Evolutionary conservation across 2,113 vertebrate species (phyloP).

Genomic region (Hyaena hyaena): DNA sequence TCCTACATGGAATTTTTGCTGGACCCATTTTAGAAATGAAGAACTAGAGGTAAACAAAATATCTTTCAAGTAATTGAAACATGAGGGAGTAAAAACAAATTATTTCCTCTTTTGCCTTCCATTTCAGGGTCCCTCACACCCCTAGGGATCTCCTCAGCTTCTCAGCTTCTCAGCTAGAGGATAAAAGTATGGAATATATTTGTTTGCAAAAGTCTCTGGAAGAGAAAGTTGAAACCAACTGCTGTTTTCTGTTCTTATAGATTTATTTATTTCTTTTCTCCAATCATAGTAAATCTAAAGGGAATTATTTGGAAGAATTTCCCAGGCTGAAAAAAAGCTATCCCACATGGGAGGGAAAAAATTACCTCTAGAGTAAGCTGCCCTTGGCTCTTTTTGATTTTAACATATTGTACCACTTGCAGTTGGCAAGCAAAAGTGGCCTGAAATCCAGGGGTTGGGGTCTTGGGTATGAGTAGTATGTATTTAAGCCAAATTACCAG

Average conservation of each 20-base stretch:
- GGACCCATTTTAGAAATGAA: conserved; percentile 29
- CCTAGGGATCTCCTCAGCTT: too few relatives aligned
- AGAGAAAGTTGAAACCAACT: conserved; percentile 14
- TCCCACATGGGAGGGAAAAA: conserved; percentile 26
- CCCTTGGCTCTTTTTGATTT: not conserved
- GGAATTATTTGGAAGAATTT: conserved; percentile 51
- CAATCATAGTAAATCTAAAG: conserved; percentile 43
- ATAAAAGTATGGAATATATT: not conserved
- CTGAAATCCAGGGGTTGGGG: not conserved
- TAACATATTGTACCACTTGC: conserved; percentile 1
- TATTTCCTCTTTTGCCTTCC: not conserved
- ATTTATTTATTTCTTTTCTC: conserved; percentile 48
- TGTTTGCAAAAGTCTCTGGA: conserved; percentile 18
- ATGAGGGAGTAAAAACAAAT: conserved; percentile 13
- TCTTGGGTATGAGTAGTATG: not conserved
- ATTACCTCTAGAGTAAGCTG: not conserved
- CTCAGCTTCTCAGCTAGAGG: not conserved
- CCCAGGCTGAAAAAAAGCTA: not conserved
- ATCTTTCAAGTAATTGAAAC: conserved; percentile 39
- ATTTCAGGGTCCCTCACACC: not conserved
- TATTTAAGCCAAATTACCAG: conserved; percentile 33
- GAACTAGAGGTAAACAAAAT: conserved; percentile 47
- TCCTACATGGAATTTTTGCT: not conserved
- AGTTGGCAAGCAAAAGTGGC: not conserved
- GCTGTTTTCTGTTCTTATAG: conserved; percentile 39